phyloP scores from a whole-genome alignment of 2,888 invertebrate genomes.

The Cephus nigrinus region DNA sequence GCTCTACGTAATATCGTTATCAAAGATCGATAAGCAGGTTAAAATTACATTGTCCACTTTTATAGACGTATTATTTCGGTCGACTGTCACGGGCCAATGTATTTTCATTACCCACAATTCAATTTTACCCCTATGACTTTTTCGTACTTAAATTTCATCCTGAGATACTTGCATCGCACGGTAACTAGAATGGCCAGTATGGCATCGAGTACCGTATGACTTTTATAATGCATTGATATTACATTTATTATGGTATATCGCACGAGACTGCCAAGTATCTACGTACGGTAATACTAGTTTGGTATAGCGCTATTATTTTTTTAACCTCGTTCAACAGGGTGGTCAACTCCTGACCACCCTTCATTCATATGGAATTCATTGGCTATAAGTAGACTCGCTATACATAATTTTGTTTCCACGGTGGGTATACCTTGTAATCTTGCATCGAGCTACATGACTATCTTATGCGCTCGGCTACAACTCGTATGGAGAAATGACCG shows the following conservation, averaged over 20 bases:
- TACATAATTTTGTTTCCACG: neutral
- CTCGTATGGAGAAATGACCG: neutral
- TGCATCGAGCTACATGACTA: constrained; percentile 32
- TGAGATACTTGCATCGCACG: neutral
- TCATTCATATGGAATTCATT: neutral
- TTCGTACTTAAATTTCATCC: neutral
- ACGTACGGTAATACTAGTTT: neutral
- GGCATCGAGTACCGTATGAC: neutral
- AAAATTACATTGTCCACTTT: too few species aligned
- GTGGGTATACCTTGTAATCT: constrained; percentile 31
- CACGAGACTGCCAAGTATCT: neutral
- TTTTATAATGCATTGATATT: neutral
- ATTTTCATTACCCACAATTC: neutral
- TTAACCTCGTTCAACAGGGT: neutral
- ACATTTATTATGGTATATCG: neutral
- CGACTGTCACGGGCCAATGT: neutral
- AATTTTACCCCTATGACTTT: neutral
- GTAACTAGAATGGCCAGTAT: neutral
- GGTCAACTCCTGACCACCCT: neutral
- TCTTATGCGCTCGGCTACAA: constrained; percentile 17
- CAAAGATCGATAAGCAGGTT: too few species aligned
- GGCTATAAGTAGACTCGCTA: neutral
- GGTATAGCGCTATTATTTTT: neutral
- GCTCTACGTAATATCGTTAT: neutral
- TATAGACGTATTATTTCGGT: neutral